phyloP scores from a whole-genome alignment of 2,888 invertebrate genomes.

The Capitulum mitella region DNA sequence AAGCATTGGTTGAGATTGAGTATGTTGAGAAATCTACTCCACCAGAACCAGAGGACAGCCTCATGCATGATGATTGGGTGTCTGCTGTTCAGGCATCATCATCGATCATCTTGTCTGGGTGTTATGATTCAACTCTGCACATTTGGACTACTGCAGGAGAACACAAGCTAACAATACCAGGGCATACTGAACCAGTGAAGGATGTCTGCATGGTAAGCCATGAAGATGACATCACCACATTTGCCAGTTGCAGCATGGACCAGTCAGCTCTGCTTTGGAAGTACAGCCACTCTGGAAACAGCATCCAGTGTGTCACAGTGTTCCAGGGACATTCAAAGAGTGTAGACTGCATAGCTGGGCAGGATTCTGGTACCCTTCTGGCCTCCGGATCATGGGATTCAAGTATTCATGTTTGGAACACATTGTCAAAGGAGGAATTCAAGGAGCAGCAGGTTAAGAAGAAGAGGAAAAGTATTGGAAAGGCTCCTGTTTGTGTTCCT shows the following conservation, averaged over 20 bases:
- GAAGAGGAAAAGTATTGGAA: conserved; percentile 40
- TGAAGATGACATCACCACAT: conserved; percentile 56
- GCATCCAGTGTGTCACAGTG: conserved; percentile 67
- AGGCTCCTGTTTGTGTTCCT: conserved; percentile 47
- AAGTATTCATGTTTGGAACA: conserved; percentile 82
- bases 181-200: conserved; percentile 79
- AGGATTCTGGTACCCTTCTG: conserved; percentile 55
- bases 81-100: conserved; percentile 50
- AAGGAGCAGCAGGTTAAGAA: conserved; percentile 39
- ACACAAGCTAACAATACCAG: conserved; percentile 72
- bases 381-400: conserved; percentile 91
- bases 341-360: conserved; percentile 75
- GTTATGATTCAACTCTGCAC: conserved; percentile 86
- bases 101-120: conserved; percentile 62
- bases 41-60: conserved; percentile 83
- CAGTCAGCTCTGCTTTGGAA: conserved; percentile 84
- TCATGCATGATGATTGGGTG: conserved; percentile 98
- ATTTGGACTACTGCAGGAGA: conserved; percentile 82
- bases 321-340: conserved; percentile 88
- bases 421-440: conserved; percentile 39
- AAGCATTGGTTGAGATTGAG: conserved; percentile 79
- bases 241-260: conserved; percentile 67
- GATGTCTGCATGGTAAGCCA: conserved; percentile 76
- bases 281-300: conserved; percentile 65
- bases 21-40: conserved; percentile 84